Evolutionary conservation across 2,888 invertebrate species (phyloP), one percentile per base, ranked within the genome.

Genomic region (Nomada lathburiana): DNA sequence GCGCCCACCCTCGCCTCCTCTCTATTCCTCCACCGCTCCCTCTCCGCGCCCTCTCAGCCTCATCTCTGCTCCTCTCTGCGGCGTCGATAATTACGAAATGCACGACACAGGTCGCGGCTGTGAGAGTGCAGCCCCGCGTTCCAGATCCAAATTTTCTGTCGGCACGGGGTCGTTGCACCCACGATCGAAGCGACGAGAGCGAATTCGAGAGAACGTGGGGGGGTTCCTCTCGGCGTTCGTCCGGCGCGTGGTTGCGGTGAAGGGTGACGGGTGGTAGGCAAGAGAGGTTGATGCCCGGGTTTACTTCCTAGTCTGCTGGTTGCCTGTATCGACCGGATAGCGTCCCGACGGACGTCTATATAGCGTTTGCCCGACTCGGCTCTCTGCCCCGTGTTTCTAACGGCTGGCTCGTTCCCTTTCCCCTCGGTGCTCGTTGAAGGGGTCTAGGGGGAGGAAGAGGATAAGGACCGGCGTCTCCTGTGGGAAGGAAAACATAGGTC

Each of bases 271-370:
- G 86, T 87, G 88, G 90, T 88, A 88, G 90, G 85, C 88, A 87
- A 36, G 52, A 62, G 92, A 91, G 93, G 93, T 93, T 93, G 93
- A 93, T 92, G 93, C 91, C 93, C 93, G 93, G 92, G 93, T 90
- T 91, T 89, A 90, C 92, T 92, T 92, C 92, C 93, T 92, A 92
- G 93, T 92, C 93, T 92, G 91, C 70, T 20, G 80, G 85, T 90
- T 88, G 91, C 92, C 92, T 92, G 92, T 93, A 93, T 93, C 93
- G 93, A 93, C 92, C 93, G 92, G 88, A 87, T 86, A 89, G 88
- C 90, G 91, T 91, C 91, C 91, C 92, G 90, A 89, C 92, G 90
- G 90, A 89, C 92, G 90, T 89, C 88, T 86, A 85, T 47, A 47
- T 86, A 83, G 87, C 78, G 53, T 57, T 57, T 79, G 87, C 76